A percentile compares a stretch with the other conserved stretches of the same genome.
phyloP scores from a whole-genome alignment of 2,113 vertebrate genomes.

The Hucho hucho region DNA sequence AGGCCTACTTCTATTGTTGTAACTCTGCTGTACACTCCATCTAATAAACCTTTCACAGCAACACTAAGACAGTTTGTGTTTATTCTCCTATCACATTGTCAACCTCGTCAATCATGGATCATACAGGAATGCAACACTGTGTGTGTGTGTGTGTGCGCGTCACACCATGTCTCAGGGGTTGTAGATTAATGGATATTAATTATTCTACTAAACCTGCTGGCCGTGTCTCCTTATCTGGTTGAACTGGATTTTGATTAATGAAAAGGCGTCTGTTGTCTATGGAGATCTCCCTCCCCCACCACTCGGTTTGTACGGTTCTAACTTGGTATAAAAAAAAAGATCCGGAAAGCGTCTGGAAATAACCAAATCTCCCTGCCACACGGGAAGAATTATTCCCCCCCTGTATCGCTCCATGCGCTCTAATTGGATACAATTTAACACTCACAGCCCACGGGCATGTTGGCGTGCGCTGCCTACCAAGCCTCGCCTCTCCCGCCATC shows the following conservation, averaged over 20 bases:
- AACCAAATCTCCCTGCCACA: constrained; percentile 63
- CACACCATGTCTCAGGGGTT: constrained; percentile 1
- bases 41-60: constrained; percentile 70
- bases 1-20: constrained; percentile 25
- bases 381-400: constrained; percentile 65
- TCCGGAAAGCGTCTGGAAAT: constrained; percentile 46
- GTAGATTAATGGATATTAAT: constrained; percentile 66
- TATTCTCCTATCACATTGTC: constrained; percentile 50
- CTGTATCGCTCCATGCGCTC: constrained; percentile 64
- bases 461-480: constrained; percentile 68
- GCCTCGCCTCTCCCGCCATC: constrained; percentile 60
- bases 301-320: constrained; percentile 21
- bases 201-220: constrained; percentile 51
- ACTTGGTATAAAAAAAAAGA: constrained; percentile 48
- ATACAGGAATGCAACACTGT: background rate
- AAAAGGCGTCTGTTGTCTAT: constrained; percentile 49
- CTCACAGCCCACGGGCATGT: constrained; percentile 71
- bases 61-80: constrained; percentile 59
- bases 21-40: constrained; percentile 55
- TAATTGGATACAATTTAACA: constrained; percentile 81
- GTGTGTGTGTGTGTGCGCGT: background rate
- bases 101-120: background rate
- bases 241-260: constrained; percentile 70
- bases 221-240: constrained; percentile 56
- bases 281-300: background rate